Evolutionary conservation across 2,888 invertebrate genomes (phyloP).

Genomic region (Papilio elwesi): DNA sequence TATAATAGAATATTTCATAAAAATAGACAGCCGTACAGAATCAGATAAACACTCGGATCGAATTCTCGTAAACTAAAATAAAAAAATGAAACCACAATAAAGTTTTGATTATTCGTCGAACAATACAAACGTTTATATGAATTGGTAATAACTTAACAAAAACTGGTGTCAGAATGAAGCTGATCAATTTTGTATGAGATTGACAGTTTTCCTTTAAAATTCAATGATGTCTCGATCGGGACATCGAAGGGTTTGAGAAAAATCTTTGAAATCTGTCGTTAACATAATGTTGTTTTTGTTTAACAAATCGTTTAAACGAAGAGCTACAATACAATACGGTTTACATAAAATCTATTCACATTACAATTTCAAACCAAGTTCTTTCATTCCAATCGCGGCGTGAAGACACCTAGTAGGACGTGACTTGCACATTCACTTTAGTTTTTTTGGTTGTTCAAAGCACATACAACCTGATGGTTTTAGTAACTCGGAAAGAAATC

Average conservation of each 20-base stretch:
- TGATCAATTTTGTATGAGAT: constrained; percentile 29
- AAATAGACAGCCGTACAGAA: neutral
- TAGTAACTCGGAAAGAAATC: too few relatives aligned
- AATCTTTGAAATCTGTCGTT: constrained; percentile 10
- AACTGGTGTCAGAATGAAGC: constrained; percentile 25
- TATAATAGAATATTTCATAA: too few relatives aligned
- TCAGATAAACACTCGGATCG: neutral
- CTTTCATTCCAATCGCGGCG: neutral
- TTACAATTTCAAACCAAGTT: neutral
- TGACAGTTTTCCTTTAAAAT: constrained; percentile 27
- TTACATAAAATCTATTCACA: neutral
- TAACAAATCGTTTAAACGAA: neutral
- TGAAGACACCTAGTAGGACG: neutral
- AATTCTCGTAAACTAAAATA: neutral
- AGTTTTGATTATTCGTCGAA: neutral
- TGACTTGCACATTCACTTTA: neutral
- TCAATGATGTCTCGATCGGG: constrained; percentile 22
- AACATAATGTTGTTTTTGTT: constrained; percentile 10
- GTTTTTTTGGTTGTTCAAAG: neutral
- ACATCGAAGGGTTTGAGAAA: neutral
- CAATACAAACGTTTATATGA: constrained; percentile 3
- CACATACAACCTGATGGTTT: too few relatives aligned
- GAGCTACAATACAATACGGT: neutral
- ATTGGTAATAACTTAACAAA: constrained; percentile 14
- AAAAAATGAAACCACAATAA: neutral